Percentiles rank a stretch among this genome's conserved stretches.
Conservation (phyloP, 1,140 invertebrate genomes). For the Sycophila sp. region DNA sequence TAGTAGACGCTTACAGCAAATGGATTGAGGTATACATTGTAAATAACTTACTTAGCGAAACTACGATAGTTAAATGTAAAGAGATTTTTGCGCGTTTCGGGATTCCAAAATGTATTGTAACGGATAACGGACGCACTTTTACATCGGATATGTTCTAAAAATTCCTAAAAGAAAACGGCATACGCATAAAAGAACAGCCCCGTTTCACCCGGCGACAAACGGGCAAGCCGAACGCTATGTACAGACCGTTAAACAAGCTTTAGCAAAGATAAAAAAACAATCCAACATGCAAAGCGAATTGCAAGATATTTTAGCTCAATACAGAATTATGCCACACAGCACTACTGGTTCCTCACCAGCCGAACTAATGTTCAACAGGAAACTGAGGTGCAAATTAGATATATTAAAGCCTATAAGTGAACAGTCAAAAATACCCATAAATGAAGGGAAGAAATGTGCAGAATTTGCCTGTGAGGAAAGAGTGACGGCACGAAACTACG, state of each 20-base stretch:
- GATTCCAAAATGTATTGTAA: slow-evolving; percentile 49
- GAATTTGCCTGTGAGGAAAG: neutral
- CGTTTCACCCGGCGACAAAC: slow-evolving; percentile 55
- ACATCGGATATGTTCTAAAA: slow-evolving; percentile 45
- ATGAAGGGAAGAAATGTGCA: neutral
- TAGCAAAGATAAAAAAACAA: neutral
- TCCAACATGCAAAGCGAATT: neutral
- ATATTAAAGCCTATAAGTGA: neutral
- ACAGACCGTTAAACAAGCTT: slow-evolving; percentile 16
- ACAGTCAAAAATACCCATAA: neutral
- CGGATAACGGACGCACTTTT: slow-evolving; percentile 54
- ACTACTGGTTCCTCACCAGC: slow-evolving; percentile 13
- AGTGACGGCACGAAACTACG: neutral
- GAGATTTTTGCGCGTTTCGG: slow-evolving; percentile 45
- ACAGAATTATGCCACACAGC: slow-evolving; percentile 31
- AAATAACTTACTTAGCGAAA: slow-evolving; percentile 14
- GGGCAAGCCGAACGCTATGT: slow-evolving; percentile 52
- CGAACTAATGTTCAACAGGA: slow-evolving; percentile 20
- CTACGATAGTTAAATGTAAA: neutral
- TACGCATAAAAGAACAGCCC: slow-evolving; percentile 52
- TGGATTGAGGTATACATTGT: slow-evolving; percentile 12
- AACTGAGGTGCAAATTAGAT: slow-evolving; percentile 27
- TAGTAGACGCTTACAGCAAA: slow-evolving; percentile 2
- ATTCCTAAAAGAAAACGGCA: slow-evolving; percentile 49
- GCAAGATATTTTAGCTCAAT: slow-evolving; percentile 7